These are phyloP conservation scores for Camarhynchus parvulus DNA, from an alignment of 2,113 vertebrate genomes.

Conservation along the genomic window DNA sequence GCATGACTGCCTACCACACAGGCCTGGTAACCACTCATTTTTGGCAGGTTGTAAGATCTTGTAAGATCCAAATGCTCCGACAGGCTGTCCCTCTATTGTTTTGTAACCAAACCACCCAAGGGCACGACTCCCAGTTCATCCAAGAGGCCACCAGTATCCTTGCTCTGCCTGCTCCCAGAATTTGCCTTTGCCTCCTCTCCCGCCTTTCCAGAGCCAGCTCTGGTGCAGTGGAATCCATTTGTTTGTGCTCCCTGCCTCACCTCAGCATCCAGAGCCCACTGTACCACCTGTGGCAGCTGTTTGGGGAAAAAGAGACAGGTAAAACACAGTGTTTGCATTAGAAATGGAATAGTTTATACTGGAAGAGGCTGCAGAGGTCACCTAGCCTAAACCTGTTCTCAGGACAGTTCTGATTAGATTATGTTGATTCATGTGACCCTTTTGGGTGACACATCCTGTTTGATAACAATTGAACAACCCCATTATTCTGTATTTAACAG, in stretches of 20 bases:
- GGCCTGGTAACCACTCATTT: neutral
- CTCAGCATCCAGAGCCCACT: neutral
- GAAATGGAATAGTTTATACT: neutral
- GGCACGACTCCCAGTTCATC: neutral
- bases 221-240: neutral
- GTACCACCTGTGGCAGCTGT: fast-evolving
- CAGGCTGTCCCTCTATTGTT: neutral
- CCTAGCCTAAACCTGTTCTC: neutral
- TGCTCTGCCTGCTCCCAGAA: neutral
- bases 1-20: neutral
- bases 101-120: neutral
- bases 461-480: neutral
- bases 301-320: neutral
- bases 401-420: neutral
- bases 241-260: neutral
- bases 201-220: neutral
- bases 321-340: neutral
- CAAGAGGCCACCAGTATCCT: neutral
- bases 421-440: neutral
- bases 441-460: neutral
- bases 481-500: neutral
- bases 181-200: neutral
- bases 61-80: neutral
- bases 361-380: neutral
- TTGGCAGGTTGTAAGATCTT: neutral